These are phyloP conservation scores for Danionella dracula DNA, from an alignment of 2,797 vertebrate genomes.

Conservation along the genomic window DNA sequence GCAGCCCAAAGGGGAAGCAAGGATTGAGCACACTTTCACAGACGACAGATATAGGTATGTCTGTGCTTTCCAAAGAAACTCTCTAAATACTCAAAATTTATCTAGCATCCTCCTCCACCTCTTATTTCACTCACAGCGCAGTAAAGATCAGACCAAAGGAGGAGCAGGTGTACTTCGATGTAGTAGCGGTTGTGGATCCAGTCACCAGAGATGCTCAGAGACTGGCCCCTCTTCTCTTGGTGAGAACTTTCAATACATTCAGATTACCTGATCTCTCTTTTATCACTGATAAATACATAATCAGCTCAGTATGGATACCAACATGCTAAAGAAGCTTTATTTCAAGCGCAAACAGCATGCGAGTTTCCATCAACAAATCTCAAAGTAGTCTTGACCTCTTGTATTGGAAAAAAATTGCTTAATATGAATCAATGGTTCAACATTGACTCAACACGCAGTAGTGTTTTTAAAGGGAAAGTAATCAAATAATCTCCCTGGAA, in stretches of 20 bases:
- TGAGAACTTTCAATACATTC: conserved; percentile 51
- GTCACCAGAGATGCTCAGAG: conserved; percentile 93
- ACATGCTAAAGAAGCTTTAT: too few relatives aligned
- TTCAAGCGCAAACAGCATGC: too few relatives aligned
- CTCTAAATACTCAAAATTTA: not conserved
- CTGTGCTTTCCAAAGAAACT: not conserved
- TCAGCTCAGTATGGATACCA: too few relatives aligned
- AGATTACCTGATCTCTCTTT: not conserved
- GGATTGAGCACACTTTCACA: conserved; percentile 85
- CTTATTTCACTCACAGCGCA: conserved; percentile 65
- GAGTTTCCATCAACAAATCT: too few relatives aligned
- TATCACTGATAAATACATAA: too few relatives aligned
- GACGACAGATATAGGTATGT: conserved; percentile 87
- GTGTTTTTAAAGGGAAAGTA: too few relatives aligned
- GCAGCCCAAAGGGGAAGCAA: conserved; percentile 91
- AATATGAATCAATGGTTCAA: too few relatives aligned
- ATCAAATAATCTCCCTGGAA: too few relatives aligned
- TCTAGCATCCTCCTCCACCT: not conserved
- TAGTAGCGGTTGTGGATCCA: conserved; percentile 88
- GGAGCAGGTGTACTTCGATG: conserved; percentile 90
- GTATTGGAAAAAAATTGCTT: too few relatives aligned
- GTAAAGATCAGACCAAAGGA: conserved; percentile 89
- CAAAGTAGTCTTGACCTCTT: too few relatives aligned
- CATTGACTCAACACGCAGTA: too few relatives aligned
- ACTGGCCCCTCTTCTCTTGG: conserved; percentile 85